phyloP scores from a whole-genome alignment of 2,113 vertebrate species.

The Lanius ludovicianus region DNA sequence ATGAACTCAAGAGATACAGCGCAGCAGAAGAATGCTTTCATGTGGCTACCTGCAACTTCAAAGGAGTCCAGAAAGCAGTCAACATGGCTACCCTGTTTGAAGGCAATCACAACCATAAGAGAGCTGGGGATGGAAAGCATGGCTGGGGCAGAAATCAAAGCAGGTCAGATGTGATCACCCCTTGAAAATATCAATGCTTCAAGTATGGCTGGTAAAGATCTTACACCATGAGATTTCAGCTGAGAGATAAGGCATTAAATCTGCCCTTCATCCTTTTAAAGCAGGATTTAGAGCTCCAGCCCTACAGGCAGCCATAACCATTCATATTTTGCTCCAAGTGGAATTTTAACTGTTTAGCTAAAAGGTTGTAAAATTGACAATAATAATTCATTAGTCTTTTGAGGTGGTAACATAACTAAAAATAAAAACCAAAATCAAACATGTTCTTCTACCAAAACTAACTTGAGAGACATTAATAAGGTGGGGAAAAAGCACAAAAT shows the following conservation, averaged over 20 bases:
- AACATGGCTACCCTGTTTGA: rapidly evolving
- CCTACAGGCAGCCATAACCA: not conserved
- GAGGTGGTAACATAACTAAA: not conserved
- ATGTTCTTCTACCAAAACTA: not conserved
- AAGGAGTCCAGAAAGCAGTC: not conserved
- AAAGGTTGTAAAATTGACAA: not conserved
- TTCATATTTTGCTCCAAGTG: not conserved
- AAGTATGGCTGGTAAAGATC: not conserved
- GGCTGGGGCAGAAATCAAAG: not conserved
- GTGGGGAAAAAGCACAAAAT: not conserved
- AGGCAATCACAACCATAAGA: not conserved
- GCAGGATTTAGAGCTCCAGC: not conserved
- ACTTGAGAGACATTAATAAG: not conserved
- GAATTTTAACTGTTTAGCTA: not conserved
- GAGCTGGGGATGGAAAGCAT: not conserved
- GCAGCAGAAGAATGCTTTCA: not conserved
- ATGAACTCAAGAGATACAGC: not conserved
- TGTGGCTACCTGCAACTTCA: not conserved
- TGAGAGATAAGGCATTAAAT: not conserved
- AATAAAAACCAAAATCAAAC: not conserved
- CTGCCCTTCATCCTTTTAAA: not conserved
- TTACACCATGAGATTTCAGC: not conserved
- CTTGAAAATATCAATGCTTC: not conserved
- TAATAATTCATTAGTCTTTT: not conserved
- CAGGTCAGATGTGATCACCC: not conserved